Evolutionary conservation across 2,888 invertebrate species (phyloP), one percentile per base, ranked within the genome.

Genomic region (Cerceris ruficornis): DNA sequence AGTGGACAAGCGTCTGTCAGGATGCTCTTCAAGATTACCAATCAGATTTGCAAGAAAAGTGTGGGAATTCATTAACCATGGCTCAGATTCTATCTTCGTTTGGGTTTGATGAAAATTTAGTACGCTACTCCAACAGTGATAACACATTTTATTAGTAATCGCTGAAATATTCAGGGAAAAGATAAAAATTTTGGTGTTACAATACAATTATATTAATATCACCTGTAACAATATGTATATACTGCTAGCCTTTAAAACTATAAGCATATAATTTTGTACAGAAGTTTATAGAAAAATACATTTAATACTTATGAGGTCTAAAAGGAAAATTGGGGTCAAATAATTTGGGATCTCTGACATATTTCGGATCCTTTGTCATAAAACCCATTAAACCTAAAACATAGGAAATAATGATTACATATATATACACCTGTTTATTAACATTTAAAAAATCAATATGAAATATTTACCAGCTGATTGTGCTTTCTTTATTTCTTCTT

Each of bases 271-370:
- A 28, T 28, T 28, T 28, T 28, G 28, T 28, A 28, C 28, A 28
- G 28, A 28, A 28, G 28, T 28, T 1, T 28, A 28, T 2, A 28
- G 28, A 28, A 28, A 28, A 28, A 11, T 69, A 77, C 11, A 80
- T 67, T 80, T 84, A 85, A 93, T 96, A 96, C 92, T 95, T 95
- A 92, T 98, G 97, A 8, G 96, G 95, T 83, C 96, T 94, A 54
- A 96, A 93, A 6, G 98, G 98, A 84, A 95, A 95, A 87, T 98
- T 96, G 0, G 97, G 96, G 91, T 99, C 96, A 93, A 98, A 99
- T 50, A 99, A 93, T 90, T 96, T 96, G 2, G 99, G 99, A 93
- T 99, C 99, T 77, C 96, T 95, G 6, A 96, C 91, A 90, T 96
- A 99, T 62, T 94, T 94, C 13, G 96, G 94, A 75, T 97, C 95